Evolutionary conservation across 2,888 invertebrate genomes (phyloP), one percentile per base, ranked within the genome.

Genomic region (Campoplex capitator): DNA sequence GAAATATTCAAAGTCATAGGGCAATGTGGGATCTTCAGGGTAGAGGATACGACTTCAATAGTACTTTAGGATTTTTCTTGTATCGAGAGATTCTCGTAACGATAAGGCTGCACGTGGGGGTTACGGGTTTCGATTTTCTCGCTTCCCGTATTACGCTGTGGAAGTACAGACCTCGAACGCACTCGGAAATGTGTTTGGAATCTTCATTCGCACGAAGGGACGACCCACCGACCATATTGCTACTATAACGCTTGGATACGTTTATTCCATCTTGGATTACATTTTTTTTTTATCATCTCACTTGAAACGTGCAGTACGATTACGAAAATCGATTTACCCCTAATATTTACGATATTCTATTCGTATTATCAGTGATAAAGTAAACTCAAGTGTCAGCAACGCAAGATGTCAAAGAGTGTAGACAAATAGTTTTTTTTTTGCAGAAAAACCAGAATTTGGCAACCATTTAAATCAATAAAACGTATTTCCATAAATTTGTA

Each of bases 51-150:
- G 62, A 84, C 58, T 79, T 68, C 80, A 68, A 84, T 84, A 80
- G 75, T 76, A 74, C 83, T 84, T 74, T 28, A 68, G 70, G 68
- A 84, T 84, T 84, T 80, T 75, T 62, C 73, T 76, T 75, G 75
- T 80, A 84, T 80, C 84, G 80, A 80, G 76, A 80, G 80, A 42
- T 80, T 71, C 62, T 71, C 76, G 75, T 84, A 84, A 84, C 80
- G 80, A 84, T 76, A 84, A 80, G 80, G 62, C 65, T 76, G 48
- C 68, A 48, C 68, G 42, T 68, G 68, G 58, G 68, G 74, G 73
- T 78, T 84, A 84, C 79, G 54, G 80, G 28, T 80, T 84, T 84
- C 84, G 84, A 84, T 84, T 76, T 51, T 84, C 84, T 75, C 80
- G 75, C 80, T 45, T 38, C 71, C 71, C 42, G 51, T 62, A 58